Percentiles rank a stretch among this genome's conserved stretches.
Evolutionary conservation across 1,140 invertebrate species (phyloP).

Genomic region (Dolichoris vasculosae): DNA sequence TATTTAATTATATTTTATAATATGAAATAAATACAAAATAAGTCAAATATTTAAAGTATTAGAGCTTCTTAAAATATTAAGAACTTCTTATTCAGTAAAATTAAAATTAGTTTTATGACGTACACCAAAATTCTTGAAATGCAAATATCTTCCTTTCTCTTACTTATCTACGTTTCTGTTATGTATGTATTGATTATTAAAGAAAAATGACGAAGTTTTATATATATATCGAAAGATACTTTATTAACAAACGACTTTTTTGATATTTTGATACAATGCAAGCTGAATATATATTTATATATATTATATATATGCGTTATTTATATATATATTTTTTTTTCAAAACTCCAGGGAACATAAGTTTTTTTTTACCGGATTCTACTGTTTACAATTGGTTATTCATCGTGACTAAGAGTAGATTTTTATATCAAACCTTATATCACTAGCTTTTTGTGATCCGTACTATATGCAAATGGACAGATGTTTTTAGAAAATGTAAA

Average conservation of each 20-base stretch:
- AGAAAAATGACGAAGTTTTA: neutral
- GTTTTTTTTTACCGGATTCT: neutral
- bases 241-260: slow-evolving; percentile 9
- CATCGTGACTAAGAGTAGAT: neutral
- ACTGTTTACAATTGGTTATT: neutral
- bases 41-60: too few relatives aligned
- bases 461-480: neutral
- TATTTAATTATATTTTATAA: too few relatives aligned
- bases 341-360: neutral
- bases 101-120: too few relatives aligned
- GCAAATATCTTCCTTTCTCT: too few relatives aligned
- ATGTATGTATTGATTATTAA: neutral
- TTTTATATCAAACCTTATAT: neutral
- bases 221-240: neutral
- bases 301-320: neutral
- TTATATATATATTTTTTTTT: neutral
- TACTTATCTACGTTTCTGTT: too few relatives aligned
- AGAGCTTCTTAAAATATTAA: too few relatives aligned
- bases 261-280: slow-evolving; percentile 30
- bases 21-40: too few relatives aligned
- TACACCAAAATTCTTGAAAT: too few relatives aligned
- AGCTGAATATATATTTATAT: neutral
- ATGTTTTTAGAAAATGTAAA: neutral
- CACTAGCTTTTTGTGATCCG: neutral
- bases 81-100: too few relatives aligned